These are phyloP conservation scores for Chaenocephalus aceratus DNA, from an alignment of 2,113 vertebrate species.

Conservation along the genomic window DNA sequence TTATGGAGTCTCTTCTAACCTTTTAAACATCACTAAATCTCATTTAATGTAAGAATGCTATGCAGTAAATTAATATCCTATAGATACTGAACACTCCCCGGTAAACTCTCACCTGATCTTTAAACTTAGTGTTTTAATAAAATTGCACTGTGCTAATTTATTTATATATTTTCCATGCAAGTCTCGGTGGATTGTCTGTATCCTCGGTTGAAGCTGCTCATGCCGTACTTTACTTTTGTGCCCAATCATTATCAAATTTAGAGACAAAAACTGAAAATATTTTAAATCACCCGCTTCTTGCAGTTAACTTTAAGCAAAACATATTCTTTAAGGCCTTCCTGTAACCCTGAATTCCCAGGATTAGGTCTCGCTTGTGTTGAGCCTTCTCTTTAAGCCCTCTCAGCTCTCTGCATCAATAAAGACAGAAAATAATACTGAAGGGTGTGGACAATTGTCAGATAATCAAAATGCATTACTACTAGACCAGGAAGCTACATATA, in stretches of 20 bases:
- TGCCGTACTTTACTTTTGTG: background rate
- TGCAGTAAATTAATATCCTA: background rate
- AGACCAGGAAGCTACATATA: conserved; percentile 43
- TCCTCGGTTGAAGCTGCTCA: conserved; percentile 9
- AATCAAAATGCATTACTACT: conserved; percentile 35
- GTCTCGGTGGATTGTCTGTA: conserved; percentile 6
- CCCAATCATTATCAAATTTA: conserved; percentile 11
- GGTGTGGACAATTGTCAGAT: conserved; percentile 49
- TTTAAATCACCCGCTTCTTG: conserved; percentile 8
- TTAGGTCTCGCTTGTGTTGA: conserved; percentile 68
- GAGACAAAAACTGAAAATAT: conserved; percentile 31
- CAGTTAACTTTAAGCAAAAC: conserved; percentile 20
- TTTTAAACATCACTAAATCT: conserved; percentile 3
- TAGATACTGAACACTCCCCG: background rate
- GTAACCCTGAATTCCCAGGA: conserved; percentile 61
- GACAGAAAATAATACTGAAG: conserved; percentile 48
- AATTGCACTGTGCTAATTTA: background rate
- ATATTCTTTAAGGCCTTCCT: conserved; percentile 45
- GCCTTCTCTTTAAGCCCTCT: conserved; percentile 61
- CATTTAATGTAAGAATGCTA: conserved; percentile 2
- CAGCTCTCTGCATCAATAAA: conserved; percentile 57
- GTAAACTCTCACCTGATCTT: background rate
- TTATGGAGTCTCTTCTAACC: background rate
- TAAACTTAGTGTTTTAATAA: background rate
- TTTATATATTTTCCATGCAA: conserved; percentile 5